These are phyloP conservation scores for Drosophila atripex DNA, from an alignment of 2,888 invertebrate genomes.

Conservation along the genomic window DNA sequence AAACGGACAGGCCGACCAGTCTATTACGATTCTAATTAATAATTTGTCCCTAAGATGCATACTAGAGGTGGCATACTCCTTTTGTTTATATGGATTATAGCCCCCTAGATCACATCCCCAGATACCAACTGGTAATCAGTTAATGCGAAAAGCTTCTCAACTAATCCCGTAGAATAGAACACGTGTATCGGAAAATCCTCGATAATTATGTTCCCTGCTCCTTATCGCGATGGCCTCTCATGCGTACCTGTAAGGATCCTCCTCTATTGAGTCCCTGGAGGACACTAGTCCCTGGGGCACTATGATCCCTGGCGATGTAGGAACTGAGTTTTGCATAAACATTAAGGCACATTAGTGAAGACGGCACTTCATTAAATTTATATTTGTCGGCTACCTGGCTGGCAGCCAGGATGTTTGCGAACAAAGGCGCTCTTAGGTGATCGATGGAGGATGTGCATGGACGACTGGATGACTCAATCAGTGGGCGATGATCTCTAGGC, in stretches of 20 bases:
- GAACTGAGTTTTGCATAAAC: slow-evolving; percentile 63
- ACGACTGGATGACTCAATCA: slow-evolving; percentile 72
- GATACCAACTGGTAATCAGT: slow-evolving; percentile 3
- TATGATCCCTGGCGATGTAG: slow-evolving; percentile 16
- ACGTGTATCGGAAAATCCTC: slow-evolving; percentile 8
- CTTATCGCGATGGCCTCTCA: slow-evolving; percentile 21
- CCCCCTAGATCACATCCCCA: background rate
- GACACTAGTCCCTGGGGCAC: slow-evolving; percentile 27
- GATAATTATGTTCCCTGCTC: background rate
- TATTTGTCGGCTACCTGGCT: slow-evolving; percentile 62
- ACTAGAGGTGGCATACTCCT: too few species aligned
- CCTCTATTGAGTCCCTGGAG: slow-evolving; percentile 14
- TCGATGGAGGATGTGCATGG: too few species aligned
- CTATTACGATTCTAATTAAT: background rate
- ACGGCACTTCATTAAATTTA: slow-evolving; percentile 74
- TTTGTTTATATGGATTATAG: too few species aligned
- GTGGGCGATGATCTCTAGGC: slow-evolving; percentile 51
- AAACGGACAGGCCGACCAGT: too few species aligned
- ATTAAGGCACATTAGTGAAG: slow-evolving; percentile 63
- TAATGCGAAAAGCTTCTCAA: slow-evolving; percentile 23
- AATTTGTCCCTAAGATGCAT: too few species aligned
- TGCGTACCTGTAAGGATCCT: background rate
- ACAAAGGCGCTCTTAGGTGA: slow-evolving; percentile 40
- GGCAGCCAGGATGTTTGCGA: background rate
- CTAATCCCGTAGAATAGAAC: too few species aligned